Percentiles rank a stretch among this genome's conserved stretches.
These are phyloP conservation scores for Cyanistes caeruleus DNA, from an alignment of 2,113 vertebrate genomes.

Conservation along the genomic window DNA sequence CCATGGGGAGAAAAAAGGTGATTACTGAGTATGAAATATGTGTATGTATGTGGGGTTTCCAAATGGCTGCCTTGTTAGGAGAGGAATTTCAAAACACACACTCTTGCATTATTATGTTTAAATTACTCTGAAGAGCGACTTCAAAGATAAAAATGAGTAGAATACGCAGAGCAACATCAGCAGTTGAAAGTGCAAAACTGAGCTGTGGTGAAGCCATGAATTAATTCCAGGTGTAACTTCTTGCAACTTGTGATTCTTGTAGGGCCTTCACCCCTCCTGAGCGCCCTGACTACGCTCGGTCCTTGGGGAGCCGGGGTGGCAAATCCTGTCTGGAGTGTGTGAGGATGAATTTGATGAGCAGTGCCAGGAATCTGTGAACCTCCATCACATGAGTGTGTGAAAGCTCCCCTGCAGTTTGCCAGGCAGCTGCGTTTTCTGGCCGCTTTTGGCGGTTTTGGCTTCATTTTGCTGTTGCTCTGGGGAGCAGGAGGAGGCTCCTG, in stretches of 20 bases:
- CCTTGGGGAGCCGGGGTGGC: not conserved
- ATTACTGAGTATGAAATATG: not conserved
- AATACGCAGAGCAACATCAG: not conserved
- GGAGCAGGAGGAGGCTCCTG: rapidly evolving
- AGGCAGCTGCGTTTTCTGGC: not conserved
- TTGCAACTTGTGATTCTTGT: not conserved
- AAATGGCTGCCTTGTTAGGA: not conserved
- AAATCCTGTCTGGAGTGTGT: rapidly evolving
- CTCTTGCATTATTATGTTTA: not conserved
- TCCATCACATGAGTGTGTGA: rapidly evolving
- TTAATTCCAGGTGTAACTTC: not conserved
- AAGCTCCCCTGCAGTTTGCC: not conserved
- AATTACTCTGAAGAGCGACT: not conserved
- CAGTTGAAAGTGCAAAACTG: not conserved
- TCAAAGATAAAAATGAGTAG: not conserved
- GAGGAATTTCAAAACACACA: not conserved
- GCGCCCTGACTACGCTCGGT: not conserved
- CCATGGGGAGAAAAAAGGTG: not conserved
- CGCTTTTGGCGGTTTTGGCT: rapidly evolving
- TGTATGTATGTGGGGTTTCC: not conserved
- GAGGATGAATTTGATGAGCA: not conserved
- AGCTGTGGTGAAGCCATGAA: not conserved
- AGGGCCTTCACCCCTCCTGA: not conserved
- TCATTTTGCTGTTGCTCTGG: rapidly evolving
- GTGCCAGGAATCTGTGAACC: no score